Percentiles rank a stretch among this genome's conserved stretches.
Evolutionary conservation across 1,140 invertebrate genomes (phyloP).

Genomic region (Proctacanthus coquilletti): DNA sequence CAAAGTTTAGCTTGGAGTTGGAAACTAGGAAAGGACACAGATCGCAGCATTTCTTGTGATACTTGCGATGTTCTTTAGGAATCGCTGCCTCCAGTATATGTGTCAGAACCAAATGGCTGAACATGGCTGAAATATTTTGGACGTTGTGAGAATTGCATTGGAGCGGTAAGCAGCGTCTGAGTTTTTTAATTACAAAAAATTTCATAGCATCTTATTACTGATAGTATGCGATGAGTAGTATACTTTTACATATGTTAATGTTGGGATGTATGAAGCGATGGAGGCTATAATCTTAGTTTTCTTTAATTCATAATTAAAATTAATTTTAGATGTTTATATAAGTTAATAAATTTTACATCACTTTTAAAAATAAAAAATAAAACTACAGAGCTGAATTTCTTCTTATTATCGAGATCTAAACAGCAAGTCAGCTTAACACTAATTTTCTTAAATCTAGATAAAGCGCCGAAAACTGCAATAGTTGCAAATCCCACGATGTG

Average conservation of each 20-base stretch:
- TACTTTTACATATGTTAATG: constrained; percentile 27
- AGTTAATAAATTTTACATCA: too few species aligned
- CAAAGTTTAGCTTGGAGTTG: constrained; percentile 15
- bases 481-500: too few species aligned
- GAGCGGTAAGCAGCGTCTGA: constrained; percentile 30
- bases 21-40: constrained; percentile 16
- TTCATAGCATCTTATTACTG: constrained; percentile 28
- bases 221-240: constrained; percentile 29
- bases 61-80: constrained; percentile 16
- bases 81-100: constrained; percentile 11
- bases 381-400: too few species aligned
- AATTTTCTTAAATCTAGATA: too few species aligned
- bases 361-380: too few species aligned
- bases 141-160: constrained; percentile 25
- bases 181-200: constrained; percentile 31
- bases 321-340: too few species aligned
- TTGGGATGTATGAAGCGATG: constrained; percentile 30
- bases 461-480: too few species aligned
- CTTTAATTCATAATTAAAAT: too few species aligned
- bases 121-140: constrained; percentile 14
- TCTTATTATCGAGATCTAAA: too few species aligned
- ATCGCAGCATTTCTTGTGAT: constrained; percentile 15
- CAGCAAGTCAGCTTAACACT: too few species aligned
- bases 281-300: too few species aligned
- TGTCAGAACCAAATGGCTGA: constrained; percentile 15